Base-by-base conservation (phyloP, 2,113 vertebrate species). In the Pedetes capensis region DNA sequence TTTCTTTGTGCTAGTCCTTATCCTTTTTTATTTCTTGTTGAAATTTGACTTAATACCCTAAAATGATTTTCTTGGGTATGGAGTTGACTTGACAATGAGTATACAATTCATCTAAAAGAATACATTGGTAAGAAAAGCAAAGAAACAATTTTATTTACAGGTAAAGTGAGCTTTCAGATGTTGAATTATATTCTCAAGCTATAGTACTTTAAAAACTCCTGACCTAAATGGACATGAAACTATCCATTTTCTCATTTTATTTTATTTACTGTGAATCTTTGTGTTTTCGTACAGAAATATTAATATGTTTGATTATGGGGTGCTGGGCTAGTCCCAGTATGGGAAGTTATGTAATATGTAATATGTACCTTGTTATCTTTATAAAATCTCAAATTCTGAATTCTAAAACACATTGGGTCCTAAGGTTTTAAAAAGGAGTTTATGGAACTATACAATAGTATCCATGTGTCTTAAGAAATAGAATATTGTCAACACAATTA, bases 11-110 rank as follows among this genome's bases (percentile, higher is more conserved):
- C 10, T 6, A 61, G 59, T 94, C 1, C 22, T 92, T 81, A 18
- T 55, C n/a, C 17, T 78, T 97, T 72, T 64, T 89, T 76, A 63
- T 96, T 74, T 69, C 27, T 72, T 68, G 6, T 80, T 84, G 32
- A 14, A 88, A 88, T 91, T 90, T 87, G n/a, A 89, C 79, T 96
- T 84, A 93, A 80, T 91, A 76, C 84, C n/a, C 66, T 64, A 17
- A 79, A 82, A 87, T 8, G 49, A 87, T 89, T 95, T 93, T 88
- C 53, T 79, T 64, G 32, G 47, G 20, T 17, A n/a, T 82, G 55
- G 49, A 51, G 4, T 89, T 84, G 89, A 79, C 29, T 93, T 94
- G 53, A 66, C 20, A 72, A 37, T 68, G n/a, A 85, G 16, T 94
- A 18, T 94, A 81, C 63, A 95, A 57, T 87, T 79, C 25, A 51